Base-by-base conservation (phyloP, 2,113 vertebrate species). In the Bucco capensis region DNA sequence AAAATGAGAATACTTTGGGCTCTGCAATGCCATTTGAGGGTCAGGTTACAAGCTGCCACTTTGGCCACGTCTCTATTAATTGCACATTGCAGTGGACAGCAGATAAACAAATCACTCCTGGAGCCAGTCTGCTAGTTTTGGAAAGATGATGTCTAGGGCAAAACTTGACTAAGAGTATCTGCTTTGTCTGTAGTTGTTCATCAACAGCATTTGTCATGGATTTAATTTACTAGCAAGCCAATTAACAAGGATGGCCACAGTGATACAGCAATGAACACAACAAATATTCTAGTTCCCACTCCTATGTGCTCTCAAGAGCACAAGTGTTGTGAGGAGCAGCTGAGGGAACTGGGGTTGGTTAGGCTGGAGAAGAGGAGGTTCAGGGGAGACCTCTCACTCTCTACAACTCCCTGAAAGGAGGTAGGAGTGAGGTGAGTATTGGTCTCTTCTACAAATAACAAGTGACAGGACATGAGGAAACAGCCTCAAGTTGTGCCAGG, bases 41-140 rank as follows among this genome's bases (percentile, higher is more conserved):
- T 91, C 86, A 57, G 70, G 90, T 94, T 93, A 93, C 90, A 74
- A 31, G 53, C 66, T 90, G 49, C 53, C 56, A 49, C 30, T 38
- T n/a, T 23, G 67, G 35, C 82, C 0, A 0, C 8, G 8, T 18
- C 30, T 51, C 57, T 89, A 47, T 14, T 33, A 84, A 51, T 3
- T 66, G 54, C 53, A 75, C 14, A 3, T 51, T 30, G 46, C 53
- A 66, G 10, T 8, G 42, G 18, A 27, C 42, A 83, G 54, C 27
- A 71, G 28, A 58, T 13, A 46, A 67, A 80, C 22, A 84, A 65
- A 76, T 33, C 35, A 73, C 25, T 44, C 40, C 17, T 22, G 23
- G 8, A 86, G 58, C 6, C 9, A 78, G 16, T 3, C 40, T 74
- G 28, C 53, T 80, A 51, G 22, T 2, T 78, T 83, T 75, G 40